Evolutionary conservation across 2,113 vertebrate species (phyloP).

Genomic region (Syngnathus typhle): DNA sequence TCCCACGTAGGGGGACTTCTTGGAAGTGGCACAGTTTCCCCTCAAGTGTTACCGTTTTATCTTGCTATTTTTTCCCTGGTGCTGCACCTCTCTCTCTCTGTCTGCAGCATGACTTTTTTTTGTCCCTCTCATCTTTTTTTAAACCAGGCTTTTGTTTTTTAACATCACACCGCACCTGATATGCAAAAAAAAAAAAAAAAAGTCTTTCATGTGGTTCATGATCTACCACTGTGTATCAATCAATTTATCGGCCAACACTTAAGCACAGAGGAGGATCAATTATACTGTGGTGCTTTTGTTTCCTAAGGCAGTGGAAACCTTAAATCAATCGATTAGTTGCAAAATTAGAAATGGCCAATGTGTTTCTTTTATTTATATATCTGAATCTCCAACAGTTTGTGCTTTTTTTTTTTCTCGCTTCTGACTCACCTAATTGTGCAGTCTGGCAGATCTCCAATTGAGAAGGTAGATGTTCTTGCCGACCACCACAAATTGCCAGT

Average conservation of each 20-base stretch:
- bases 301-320: neutral
- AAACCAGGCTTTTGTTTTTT: constrained; percentile 63
- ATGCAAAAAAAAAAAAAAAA: neutral
- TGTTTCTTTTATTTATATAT: neutral
- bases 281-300: no score
- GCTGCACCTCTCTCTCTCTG: constrained; percentile 36
- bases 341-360: neutral
- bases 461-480: neutral
- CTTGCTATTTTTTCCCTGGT: constrained; percentile 28
- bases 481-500: neutral
- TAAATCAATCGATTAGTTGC: neutral
- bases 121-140: constrained; percentile 55
- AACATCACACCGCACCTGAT: constrained; percentile 40
- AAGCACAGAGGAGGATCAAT: no score
- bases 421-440: neutral
- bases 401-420: neutral
- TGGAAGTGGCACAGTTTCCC: constrained; percentile 18
- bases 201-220: neutral
- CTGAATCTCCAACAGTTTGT: neutral
- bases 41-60: constrained; percentile 32
- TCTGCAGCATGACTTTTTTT: constrained; percentile 61
- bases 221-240: neutral
- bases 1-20: constrained; percentile 11
- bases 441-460: neutral
- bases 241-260: no score